phyloP scores from a whole-genome alignment of 2,888 invertebrate genomes.

The Micoletzkya japonica region DNA sequence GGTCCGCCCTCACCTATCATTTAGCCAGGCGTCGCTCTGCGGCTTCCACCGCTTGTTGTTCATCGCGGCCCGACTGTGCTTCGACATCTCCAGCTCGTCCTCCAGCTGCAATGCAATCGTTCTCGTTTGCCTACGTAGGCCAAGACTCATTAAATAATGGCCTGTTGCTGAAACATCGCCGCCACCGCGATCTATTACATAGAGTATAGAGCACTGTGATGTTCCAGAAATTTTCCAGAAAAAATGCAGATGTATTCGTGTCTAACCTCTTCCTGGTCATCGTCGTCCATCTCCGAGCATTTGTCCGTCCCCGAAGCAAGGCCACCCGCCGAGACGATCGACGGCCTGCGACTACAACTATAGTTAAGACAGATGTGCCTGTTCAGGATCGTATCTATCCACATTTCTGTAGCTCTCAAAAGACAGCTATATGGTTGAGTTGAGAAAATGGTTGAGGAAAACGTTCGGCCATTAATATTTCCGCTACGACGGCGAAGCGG shows the following conservation, averaged over 20 bases:
- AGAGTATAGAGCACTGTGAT: no score
- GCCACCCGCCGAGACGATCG: constrained; percentile 42
- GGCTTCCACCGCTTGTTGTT: constrained; percentile 56
- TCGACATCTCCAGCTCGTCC: constrained; percentile 56
- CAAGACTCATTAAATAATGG: no score
- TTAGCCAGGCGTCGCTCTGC: constrained; percentile 54
- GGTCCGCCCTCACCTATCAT: constrained; percentile 42
- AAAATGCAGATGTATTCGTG: background rate
- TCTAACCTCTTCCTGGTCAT: constrained; percentile 40
- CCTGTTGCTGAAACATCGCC: no score
- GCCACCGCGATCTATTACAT: no score
- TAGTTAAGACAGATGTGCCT: no score
- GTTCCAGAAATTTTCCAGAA: no score
- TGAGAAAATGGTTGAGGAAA: no score
- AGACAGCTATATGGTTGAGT: no score
- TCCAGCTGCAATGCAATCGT: constrained; percentile 38
- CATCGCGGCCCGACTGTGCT: constrained; percentile 55
- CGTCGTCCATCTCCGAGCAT: constrained; percentile 55
- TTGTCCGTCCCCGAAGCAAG: constrained; percentile 45
- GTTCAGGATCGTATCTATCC: no score
- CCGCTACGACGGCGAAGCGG: no score
- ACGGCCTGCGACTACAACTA: constrained; percentile 36
- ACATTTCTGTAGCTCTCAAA: no score
- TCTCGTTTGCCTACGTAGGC: background rate
- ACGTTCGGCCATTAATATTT: no score